These are phyloP conservation scores for Pelmatolapia mariae DNA, from an alignment of 2,113 vertebrate genomes.

Conservation along the genomic window DNA sequence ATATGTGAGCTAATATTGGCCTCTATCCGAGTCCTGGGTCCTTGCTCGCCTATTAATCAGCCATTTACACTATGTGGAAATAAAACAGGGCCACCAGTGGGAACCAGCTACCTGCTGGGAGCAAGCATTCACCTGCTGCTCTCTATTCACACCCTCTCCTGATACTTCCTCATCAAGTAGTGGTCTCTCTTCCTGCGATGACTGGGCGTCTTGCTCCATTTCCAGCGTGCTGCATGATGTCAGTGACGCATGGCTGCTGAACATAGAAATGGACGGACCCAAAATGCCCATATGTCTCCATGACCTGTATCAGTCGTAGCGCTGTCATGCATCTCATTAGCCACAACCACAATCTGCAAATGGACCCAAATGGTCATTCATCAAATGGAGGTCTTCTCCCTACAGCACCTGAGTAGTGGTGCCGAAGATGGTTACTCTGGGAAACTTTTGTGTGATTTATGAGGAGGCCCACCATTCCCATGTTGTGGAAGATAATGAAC, in stretches of 20 bases:
- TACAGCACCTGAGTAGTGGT: background rate
- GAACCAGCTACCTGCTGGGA: constrained; percentile 32
- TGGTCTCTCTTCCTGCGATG: background rate
- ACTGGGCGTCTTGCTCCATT: background rate
- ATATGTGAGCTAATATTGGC: constrained; percentile 39
- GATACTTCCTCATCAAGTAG: background rate
- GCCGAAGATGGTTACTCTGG: background rate
- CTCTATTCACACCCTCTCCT: background rate
- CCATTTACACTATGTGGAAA: background rate
- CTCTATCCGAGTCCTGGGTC: constrained; percentile 1
- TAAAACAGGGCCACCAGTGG: constrained; percentile 46
- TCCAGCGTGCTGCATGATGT: constrained; percentile 13
- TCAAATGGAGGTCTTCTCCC: constrained; percentile 27
- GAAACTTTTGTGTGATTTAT: constrained; percentile 33
- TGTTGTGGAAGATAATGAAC: background rate
- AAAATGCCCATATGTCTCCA: constrained; percentile 45
- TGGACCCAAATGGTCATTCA: constrained; percentile 15
- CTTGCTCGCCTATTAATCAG: constrained; percentile 38
- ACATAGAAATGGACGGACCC: constrained; percentile 11
- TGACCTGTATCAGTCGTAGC: constrained; percentile 49
- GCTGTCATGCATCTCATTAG: constrained; percentile 55
- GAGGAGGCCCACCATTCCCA: background rate
- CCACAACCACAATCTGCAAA: constrained; percentile 2
- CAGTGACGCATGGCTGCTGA: constrained; percentile 47
- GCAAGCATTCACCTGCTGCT: constrained; percentile 41